Evolutionary conservation across 2,888 invertebrate genomes (phyloP), one percentile per base, ranked within the genome.

Genomic region (Drosophila longiperda): DNA sequence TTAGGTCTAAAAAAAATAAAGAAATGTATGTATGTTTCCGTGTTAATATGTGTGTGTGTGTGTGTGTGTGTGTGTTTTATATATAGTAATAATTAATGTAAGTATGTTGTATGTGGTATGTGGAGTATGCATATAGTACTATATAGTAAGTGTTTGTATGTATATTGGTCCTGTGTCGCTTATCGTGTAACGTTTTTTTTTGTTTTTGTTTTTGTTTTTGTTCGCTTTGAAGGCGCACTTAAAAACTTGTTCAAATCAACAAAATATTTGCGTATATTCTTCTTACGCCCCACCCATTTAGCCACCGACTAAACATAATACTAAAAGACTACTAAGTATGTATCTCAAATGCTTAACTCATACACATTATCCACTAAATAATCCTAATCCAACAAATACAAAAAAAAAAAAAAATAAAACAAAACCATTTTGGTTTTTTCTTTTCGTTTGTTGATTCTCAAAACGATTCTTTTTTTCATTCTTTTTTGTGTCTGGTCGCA

Each of bases 1-100:
- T 53, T 34, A 81, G 72, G 52, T 83, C 52, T 57, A 86, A 74
- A 83, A 76, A 83, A 79, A 76, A 76, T 26, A 26, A 49, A 57
- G 49, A 36, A 55, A 8, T 48, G 9, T 40, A 53, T 49, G 11
- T 58, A 34, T 63, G 29, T 36, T 20, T 42, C 29, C 6, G 29
- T 29, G 29, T 29, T 5, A 29, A 29, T 29, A 6, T 29, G 29
- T 20, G 1, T 17, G 17, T 38, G 20, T 23, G 11, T 40, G 9
- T 50, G 11, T n/a, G 12, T 32, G 12, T 32, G 12, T 38, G 3
- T 54, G 36, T 55, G 26, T 55, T 26, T 55, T 17, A 58, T 17
- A 48, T 48, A 59, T 55, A 45, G 38, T n/a, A 29, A 38, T 12
- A 66, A 32, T 65, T 53, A 53, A 55, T 20, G 54, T 34, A 26